Percentiles rank a stretch among this genome's conserved stretches.
Evolutionary conservation across 2,797 vertebrate species (phyloP).

Genomic region (Steatocranus sp.): DNA sequence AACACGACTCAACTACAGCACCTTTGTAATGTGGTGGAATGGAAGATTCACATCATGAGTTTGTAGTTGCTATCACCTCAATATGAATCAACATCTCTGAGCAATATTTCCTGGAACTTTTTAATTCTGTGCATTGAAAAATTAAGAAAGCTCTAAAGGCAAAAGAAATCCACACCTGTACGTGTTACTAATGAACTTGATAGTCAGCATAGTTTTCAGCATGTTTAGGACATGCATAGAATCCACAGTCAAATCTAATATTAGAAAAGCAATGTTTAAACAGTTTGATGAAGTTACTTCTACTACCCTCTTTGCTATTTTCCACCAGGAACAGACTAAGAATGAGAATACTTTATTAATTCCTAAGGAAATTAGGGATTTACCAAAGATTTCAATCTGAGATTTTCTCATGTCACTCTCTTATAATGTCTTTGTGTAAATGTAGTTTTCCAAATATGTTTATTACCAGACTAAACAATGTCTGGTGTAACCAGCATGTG

Average conservation of each 20-base stretch:
- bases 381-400: neutral
- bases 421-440: neutral
- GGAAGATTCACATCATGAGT: slow-evolving; percentile 38
- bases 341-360: neutral
- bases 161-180: neutral
- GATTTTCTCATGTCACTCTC: neutral
- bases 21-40: slow-evolving; percentile 19
- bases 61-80: slow-evolving; percentile 40
- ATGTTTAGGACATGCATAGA: neutral
- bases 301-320: neutral
- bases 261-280: neutral
- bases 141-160: neutral
- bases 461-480: neutral
- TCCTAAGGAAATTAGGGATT: neutral
- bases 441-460: neutral
- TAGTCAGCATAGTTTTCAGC: neutral
- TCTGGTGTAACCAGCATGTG: neutral
- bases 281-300: neutral
- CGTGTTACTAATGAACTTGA: neutral
- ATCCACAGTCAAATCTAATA: neutral
- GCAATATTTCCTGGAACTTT: neutral
- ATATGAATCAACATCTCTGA: neutral
- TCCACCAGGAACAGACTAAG: neutral
- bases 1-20: neutral
- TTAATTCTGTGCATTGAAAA: neutral